Evolutionary conservation across 2,888 invertebrate genomes (phyloP).

Genomic region (Coenonympha glycerion): DNA sequence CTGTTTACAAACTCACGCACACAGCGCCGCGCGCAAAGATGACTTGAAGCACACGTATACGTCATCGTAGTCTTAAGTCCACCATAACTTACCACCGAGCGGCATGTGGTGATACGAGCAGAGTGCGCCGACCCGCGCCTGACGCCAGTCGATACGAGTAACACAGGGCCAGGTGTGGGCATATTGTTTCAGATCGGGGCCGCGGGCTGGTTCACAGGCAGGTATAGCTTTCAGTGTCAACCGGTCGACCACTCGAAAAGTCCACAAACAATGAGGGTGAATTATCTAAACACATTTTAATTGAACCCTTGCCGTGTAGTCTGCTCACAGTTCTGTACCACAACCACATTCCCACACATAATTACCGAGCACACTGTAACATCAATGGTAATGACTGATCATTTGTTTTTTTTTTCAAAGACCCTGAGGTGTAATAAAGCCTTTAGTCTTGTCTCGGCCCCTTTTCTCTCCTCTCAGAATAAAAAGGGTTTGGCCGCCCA

Average conservation of each 20-base stretch:
- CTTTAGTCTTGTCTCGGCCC: no score
- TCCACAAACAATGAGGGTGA: slow-evolving; percentile 91
- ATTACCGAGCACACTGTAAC: not conserved
- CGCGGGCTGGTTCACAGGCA: slow-evolving; percentile 95
- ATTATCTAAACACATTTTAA: slow-evolving; percentile 20
- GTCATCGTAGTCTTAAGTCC: no score
- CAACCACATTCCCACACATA: not conserved
- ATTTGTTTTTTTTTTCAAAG: no score
- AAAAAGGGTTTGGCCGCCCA: no score
- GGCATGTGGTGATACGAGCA: slow-evolving; percentile 33
- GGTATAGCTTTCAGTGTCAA: slow-evolving; percentile 96
- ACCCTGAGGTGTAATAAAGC: no score
- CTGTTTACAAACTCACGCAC: no score
- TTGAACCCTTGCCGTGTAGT: slow-evolving; percentile 12
- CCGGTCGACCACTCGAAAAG: slow-evolving; percentile 96
- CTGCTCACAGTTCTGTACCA: slow-evolving; percentile 1
- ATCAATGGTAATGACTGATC: not conserved
- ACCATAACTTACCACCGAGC: slow-evolving; percentile 1
- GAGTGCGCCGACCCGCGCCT: slow-evolving; percentile 12
- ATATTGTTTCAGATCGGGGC: slow-evolving; percentile 87
- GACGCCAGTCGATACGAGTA: slow-evolving; percentile 42
- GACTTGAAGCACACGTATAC: no score
- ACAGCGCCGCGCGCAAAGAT: no score
- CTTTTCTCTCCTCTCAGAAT: no score
- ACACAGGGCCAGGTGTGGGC: slow-evolving; percentile 64